Conservation (phyloP, 1,140 invertebrate genomes). For the Lordiphosa stackelbergi region DNA sequence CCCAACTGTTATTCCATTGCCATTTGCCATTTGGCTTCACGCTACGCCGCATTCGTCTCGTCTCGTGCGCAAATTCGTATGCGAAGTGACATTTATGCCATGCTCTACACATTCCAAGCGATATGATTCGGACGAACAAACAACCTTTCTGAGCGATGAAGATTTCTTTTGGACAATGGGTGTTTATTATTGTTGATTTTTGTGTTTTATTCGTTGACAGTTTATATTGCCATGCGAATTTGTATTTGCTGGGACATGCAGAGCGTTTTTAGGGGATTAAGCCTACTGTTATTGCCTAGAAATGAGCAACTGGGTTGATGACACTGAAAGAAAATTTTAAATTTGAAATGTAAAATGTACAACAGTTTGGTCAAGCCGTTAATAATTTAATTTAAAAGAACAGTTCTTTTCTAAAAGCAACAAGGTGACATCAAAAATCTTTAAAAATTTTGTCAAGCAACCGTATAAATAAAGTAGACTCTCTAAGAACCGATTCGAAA, state of each 20-base stretch:
- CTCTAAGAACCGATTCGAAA: too few species aligned
- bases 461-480: too few species aligned
- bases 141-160: slow-evolving; percentile 20
- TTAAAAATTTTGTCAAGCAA: too few species aligned
- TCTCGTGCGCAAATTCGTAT: slow-evolving; percentile 60
- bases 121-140: slow-evolving; percentile 61
- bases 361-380: too few species aligned
- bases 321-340: slow-evolving; percentile 32
- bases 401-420: too few species aligned
- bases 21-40: slow-evolving; percentile 59
- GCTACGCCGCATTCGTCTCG: slow-evolving; percentile 59
- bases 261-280: slow-evolving; percentile 24
- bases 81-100: slow-evolving; percentile 73
- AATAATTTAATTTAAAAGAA: too few species aligned
- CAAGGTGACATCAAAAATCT: too few species aligned
- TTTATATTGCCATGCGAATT: slow-evolving; percentile 54
- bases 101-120: slow-evolving; percentile 72
- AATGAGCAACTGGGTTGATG: slow-evolving; percentile 18
- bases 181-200: slow-evolving; percentile 70
- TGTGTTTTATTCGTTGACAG: slow-evolving; percentile 73
- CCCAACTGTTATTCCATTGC: slow-evolving; percentile 29
- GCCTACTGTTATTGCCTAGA: slow-evolving; percentile 20
- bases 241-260: slow-evolving; percentile 18
- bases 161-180: slow-evolving; percentile 33
- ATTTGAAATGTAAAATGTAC: too few species aligned